phyloP scores from a whole-genome alignment of 2,797 vertebrate species.

The Brachyalestes nurse region DNA sequence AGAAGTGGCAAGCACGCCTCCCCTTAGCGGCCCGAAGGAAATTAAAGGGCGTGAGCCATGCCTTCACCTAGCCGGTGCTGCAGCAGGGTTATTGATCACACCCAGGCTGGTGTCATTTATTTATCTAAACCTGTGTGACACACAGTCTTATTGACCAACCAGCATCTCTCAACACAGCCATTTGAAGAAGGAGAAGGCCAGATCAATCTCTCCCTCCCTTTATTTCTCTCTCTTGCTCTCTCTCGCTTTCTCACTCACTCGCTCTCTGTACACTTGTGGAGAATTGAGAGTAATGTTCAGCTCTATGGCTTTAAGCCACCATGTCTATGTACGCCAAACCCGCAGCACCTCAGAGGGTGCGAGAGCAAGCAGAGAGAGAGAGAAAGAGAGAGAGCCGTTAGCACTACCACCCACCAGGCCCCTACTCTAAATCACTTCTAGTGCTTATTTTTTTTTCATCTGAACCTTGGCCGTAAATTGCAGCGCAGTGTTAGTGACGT shows the following conservation, averaged over 20 bases:
- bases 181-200: constrained; percentile 20
- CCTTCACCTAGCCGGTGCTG: constrained; percentile 25
- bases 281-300: constrained; percentile 62
- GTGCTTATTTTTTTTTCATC: constrained; percentile 54
- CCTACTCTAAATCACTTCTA: constrained; percentile 60
- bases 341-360: constrained; percentile 43
- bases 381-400: constrained; percentile 49
- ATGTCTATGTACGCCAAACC: constrained; percentile 38
- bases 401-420: constrained; percentile 64
- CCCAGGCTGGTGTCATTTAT: constrained; percentile 48
- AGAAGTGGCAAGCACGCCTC: constrained; percentile 18
- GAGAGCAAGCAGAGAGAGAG: constrained; percentile 39
- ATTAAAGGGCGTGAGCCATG: constrained; percentile 24
- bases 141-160: constrained; percentile 53
- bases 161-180: constrained; percentile 16
- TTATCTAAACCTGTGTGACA: constrained; percentile 54
- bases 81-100: constrained; percentile 46
- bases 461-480: constrained; percentile 58
- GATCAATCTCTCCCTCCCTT: constrained; percentile 51
- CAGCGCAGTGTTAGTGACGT: constrained; percentile 35
- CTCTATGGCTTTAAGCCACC: constrained; percentile 63
- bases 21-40: constrained; percentile 22
- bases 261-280: constrained; percentile 40
- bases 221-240: constrained; percentile 28
- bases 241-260: constrained; percentile 16